Evolutionary conservation across 2,888 invertebrate species (phyloP), one percentile per base, ranked within the genome.

Genomic region (Dysmachus trigonus): DNA sequence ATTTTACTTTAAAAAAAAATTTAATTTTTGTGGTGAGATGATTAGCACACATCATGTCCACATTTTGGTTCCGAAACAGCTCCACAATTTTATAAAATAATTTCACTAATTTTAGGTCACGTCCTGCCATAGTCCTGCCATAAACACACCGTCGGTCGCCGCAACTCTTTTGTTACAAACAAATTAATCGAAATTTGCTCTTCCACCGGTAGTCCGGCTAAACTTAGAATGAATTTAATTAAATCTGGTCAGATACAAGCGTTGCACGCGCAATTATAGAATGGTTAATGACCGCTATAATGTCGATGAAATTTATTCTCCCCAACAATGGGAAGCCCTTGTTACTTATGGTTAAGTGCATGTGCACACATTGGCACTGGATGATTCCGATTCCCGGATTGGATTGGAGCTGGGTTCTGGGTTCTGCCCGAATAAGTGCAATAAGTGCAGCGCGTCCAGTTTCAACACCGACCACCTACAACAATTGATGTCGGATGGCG

Each of bases 401-500:
- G 18, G 22, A 10, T 1, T 2, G 53, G 53, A 1, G 62, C 27
- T 27, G 53, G 53, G 18, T 1, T 8, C 18, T n/a, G n/a, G n/a
- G 51, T 53, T n/a, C n/a, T 22, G 41, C 27, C 47, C 51, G 51
- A 81, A 62, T 76, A 22, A 31, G 7, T 62, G 33, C 81, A 51
- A n/a, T n/a, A n/a, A n/a, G n/a, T n/a, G n/a, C n/a, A n/a, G n/a
- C n/a, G 53, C 53, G 53, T 53, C 62, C 31, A 81, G 81, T 72
- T 83, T 83, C 41, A 72, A 41, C 71, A 72, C 83, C 22, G 41
- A 72, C 72, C 41, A 72, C 72, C 72, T 83, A 62, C 83, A 72
- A 83, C 38, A 83, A 83, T 83, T 83, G 83, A 83, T 72, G 72
- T 83, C 83, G 83, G 83, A 83, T 83, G 38, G 72, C 71, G 83